phyloP scores from a whole-genome alignment of 92 coral and sea anemone species.

The Porites cylindrica region DNA sequence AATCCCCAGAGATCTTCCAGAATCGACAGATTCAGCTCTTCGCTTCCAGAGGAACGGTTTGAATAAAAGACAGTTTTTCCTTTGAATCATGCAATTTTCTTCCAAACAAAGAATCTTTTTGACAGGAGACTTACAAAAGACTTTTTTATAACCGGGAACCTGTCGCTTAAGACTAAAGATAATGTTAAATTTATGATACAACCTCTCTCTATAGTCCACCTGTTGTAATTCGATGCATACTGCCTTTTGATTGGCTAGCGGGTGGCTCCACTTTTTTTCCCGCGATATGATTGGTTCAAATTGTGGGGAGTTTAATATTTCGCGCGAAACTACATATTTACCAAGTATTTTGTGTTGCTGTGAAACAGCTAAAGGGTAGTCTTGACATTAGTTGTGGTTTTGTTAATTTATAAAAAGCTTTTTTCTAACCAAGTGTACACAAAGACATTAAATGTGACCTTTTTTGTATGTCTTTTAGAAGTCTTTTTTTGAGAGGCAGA shows the following conservation, averaged over 20 bases:
- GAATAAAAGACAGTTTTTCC: constrained; percentile 7
- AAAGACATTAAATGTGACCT: background rate
- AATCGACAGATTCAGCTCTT: background rate
- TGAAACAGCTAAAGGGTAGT: constrained; percentile 10
- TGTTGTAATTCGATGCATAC: constrained; percentile 59
- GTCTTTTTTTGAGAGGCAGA: background rate
- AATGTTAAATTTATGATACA: constrained; percentile 88
- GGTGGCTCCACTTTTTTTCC: constrained; percentile 63
- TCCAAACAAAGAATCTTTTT: constrained; percentile 53
- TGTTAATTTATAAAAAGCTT: background rate
- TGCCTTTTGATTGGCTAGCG: constrained; percentile 77
- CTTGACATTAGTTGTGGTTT: background rate
- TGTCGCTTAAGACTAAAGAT: constrained; percentile 58
- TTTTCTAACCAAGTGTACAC: background rate
- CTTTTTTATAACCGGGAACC: constrained; percentile 68
- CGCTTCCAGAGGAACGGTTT: background rate
- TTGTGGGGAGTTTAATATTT: constrained; percentile 28
- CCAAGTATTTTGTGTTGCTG: constrained; percentile 50
- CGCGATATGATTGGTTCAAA: constrained; percentile 72
- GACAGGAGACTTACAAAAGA: constrained; percentile 85
- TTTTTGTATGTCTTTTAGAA: constrained; percentile 2
- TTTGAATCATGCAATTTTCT: constrained; percentile 27
- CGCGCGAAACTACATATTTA: constrained; percentile 41
- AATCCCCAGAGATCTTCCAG: constrained; percentile 3
- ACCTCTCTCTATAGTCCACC: constrained; percentile 82